A percentile compares a stretch with the other conserved stretches of the same genome.
Conservation (phyloP, 2,113 vertebrate species). For the Entomyzon cyanotis region DNA sequence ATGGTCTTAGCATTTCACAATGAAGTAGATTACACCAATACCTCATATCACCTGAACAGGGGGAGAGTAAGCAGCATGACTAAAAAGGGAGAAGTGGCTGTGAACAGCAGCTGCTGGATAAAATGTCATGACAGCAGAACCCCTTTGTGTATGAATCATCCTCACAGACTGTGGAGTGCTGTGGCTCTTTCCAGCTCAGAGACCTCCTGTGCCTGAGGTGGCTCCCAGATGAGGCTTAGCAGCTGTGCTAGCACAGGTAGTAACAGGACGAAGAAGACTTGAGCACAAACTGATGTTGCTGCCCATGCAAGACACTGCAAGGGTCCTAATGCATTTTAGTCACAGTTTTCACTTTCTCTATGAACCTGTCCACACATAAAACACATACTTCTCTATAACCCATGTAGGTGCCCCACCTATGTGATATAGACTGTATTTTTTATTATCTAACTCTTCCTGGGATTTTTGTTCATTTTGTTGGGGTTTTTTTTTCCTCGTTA, state of each 20-base stretch:
- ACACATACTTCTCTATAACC: background rate
- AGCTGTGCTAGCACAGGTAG: background rate
- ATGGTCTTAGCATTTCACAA: background rate
- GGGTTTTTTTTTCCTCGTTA: background rate
- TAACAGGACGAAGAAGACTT: background rate
- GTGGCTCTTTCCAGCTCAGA: background rate
- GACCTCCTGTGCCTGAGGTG: background rate
- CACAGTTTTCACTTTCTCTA: background rate
- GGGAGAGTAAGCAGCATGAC: background rate
- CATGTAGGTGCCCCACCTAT: background rate
- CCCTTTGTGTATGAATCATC: background rate
- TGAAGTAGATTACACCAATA: background rate
- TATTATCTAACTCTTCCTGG: background rate
- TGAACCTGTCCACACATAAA: background rate
- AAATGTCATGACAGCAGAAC: accelerated
- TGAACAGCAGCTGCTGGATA: background rate
- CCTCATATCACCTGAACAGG: background rate
- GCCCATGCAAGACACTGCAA: background rate
- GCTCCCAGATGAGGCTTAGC: background rate
- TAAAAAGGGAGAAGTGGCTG: background rate
- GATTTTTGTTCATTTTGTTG: background rate
- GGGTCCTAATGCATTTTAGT: background rate
- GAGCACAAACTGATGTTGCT: background rate
- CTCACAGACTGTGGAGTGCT: background rate
- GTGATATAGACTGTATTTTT: background rate